These are phyloP conservation scores for Coenonympha arcania DNA, from an alignment of 2,888 invertebrate genomes.

Conservation along the genomic window DNA sequence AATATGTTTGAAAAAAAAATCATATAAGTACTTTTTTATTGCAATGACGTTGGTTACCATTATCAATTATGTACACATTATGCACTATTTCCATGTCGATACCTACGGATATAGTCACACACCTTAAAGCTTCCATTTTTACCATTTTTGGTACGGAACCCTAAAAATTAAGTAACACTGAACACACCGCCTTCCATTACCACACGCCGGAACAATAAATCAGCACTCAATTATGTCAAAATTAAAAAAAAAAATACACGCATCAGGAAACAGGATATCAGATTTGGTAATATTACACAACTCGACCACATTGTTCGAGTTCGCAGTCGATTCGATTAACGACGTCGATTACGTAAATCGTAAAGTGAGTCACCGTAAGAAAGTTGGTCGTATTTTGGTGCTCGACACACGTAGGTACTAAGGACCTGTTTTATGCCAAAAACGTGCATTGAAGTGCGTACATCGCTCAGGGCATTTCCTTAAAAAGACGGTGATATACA, in stretches of 20 bases:
- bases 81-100: no score
- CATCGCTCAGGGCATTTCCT: neutral
- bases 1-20: no score
- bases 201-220: conserved; percentile 10
- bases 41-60: no score
- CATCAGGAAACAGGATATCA: conserved; percentile 15
- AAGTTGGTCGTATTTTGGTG: conserved; percentile 9
- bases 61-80: no score
- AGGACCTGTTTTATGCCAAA: conserved; percentile 12
- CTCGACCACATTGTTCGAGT: conserved; percentile 13
- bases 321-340: neutral
- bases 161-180: neutral
- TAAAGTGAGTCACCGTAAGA: conserved; percentile 6
- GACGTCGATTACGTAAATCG: neutral
- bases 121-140: no score
- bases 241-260: no score
- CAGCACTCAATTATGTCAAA: neutral
- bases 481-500: no score
- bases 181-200: neutral
- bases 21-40: no score
- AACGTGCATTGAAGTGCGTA: conserved; percentile 1
- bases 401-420: neutral
- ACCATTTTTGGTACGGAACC: no score
- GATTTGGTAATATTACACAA: conserved; percentile 13
- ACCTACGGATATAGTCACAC: no score